Percentiles rank a stretch among this genome's conserved stretches.
phyloP scores from a whole-genome alignment of 2,888 invertebrate genomes.

The Anarsia innoxiella region DNA sequence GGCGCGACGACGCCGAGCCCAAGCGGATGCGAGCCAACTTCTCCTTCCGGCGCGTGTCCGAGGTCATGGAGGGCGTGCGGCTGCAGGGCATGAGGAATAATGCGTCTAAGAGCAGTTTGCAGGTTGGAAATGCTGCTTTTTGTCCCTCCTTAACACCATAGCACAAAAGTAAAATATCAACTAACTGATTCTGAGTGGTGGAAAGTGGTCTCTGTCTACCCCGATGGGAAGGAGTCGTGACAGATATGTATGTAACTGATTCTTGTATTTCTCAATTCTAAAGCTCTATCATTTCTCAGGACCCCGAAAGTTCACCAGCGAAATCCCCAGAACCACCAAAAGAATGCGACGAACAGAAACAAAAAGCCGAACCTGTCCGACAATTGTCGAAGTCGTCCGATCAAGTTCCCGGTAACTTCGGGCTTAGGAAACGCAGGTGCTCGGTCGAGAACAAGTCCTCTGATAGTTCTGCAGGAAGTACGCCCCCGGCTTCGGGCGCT shows the following conservation, averaged over 20 bases:
- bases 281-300: no score
- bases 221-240: no score
- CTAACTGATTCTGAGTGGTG: no score
- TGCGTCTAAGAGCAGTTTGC: slow-evolving; percentile 45
- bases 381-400: slow-evolving; percentile 42
- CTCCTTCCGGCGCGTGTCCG: slow-evolving; percentile 67
- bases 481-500: slow-evolving; percentile 75
- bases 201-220: no score
- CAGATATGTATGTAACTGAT: no score
- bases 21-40: slow-evolving; percentile 55
- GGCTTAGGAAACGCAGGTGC: slow-evolving; percentile 76
- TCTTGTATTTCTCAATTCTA: no score
- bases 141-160: neutral
- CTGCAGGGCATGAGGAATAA: slow-evolving; percentile 60
- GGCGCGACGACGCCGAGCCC: slow-evolving; percentile 34
- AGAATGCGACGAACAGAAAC: no score
- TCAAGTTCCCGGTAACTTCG: slow-evolving; percentile 57
- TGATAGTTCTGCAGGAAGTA: slow-evolving; percentile 76
- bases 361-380: slow-evolving; percentile 51
- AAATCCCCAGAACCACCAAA: slow-evolving; percentile 51
- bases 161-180: no score
- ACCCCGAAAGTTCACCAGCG: slow-evolving; percentile 49
- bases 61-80: slow-evolving; percentile 69
- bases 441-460: slow-evolving; percentile 76
- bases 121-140: no score